Evolutionary conservation across 2,113 vertebrate species (phyloP).

Genomic region (Bagarius yarrelli): DNA sequence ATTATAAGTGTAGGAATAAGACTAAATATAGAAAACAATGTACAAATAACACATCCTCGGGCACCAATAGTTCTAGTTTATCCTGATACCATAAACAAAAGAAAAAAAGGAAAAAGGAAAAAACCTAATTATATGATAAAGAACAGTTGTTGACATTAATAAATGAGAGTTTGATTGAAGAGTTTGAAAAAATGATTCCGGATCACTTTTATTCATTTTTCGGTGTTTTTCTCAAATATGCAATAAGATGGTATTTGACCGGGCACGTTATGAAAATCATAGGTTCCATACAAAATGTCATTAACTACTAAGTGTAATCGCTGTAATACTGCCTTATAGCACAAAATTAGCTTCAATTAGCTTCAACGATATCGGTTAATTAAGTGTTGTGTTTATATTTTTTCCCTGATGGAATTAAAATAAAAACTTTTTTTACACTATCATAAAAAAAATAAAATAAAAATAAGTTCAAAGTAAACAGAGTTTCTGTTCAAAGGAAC

Average conservation of each 20-base stretch:
- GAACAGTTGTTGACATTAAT: too few relatives aligned
- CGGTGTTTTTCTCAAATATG: not conserved
- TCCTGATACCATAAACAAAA: too few relatives aligned
- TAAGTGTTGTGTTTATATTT: not conserved
- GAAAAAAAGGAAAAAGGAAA: too few relatives aligned
- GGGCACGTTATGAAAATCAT: not conserved
- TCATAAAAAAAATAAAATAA: not conserved
- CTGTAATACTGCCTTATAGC: not conserved
- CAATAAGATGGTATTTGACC: not conserved
- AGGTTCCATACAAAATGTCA: not conserved
- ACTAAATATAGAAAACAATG: too few relatives aligned
- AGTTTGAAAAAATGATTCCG: too few relatives aligned
- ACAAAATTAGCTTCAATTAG: not conserved
- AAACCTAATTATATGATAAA: too few relatives aligned
- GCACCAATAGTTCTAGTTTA: too few relatives aligned
- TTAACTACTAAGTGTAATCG: not conserved
- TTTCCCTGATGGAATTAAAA: not conserved
- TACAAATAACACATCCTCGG: too few relatives aligned
- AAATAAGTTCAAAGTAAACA: not conserved
- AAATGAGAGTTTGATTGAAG: too few relatives aligned
- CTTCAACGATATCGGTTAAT: not conserved
- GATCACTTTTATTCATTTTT: not conserved
- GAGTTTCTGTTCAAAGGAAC: not conserved
- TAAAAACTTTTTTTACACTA: not conserved
- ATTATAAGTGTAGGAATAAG: too few relatives aligned